These are phyloP conservation scores for Malaclemys terrapin DNA, from an alignment of 2,113 vertebrate genomes.

Conservation along the genomic window DNA sequence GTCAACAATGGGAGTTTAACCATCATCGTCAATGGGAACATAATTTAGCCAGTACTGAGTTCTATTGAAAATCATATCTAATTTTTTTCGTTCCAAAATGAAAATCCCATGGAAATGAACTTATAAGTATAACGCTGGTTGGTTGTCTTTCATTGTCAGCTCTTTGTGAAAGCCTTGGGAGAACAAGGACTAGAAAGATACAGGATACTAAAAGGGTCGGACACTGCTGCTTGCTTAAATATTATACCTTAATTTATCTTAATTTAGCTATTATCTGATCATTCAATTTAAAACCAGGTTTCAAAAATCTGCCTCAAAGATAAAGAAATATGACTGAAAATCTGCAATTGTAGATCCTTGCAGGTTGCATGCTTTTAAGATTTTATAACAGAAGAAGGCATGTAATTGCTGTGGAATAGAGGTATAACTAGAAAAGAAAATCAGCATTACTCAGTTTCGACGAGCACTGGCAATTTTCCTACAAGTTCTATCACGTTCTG, in stretches of 20 bases:
- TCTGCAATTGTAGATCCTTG: background rate
- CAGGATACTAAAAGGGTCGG: background rate
- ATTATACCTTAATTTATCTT: background rate
- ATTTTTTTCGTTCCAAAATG: background rate
- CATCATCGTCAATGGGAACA: background rate
- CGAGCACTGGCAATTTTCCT: background rate
- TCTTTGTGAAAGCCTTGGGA: background rate
- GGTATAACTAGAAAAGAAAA: background rate
- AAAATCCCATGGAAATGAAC: background rate
- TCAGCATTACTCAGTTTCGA: background rate
- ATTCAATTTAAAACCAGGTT: background rate
- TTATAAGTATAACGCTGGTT: background rate
- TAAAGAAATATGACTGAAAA: background rate
- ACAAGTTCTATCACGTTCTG: background rate
- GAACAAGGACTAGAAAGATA: background rate
- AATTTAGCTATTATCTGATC: background rate
- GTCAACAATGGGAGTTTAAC: background rate
- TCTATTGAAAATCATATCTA: conserved; percentile 1
- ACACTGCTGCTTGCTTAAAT: background rate
- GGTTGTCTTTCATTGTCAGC: background rate
- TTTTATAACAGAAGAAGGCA: background rate
- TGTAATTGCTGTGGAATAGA: background rate
- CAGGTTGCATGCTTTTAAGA: background rate
- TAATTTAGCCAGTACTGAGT: background rate
- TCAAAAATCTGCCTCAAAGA: background rate